Evolutionary conservation across 2,797 vertebrate genomes (phyloP), one percentile per base, ranked within the genome.

Genomic region (Caiman crocodilus): DNA sequence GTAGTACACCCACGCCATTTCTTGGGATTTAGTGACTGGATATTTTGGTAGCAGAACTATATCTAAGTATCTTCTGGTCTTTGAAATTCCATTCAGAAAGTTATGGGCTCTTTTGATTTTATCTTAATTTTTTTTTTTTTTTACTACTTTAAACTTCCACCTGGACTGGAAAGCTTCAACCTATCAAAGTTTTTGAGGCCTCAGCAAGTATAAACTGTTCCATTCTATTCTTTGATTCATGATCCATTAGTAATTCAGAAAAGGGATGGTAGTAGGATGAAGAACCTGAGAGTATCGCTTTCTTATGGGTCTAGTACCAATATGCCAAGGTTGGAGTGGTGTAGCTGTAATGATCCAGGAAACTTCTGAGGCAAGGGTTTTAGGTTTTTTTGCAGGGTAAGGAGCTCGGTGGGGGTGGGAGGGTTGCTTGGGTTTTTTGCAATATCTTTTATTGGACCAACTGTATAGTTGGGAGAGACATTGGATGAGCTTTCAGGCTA

Each of bases 1-100:
- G 57, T 75, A 67, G 30, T 11, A 13, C n/a, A 4, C 87, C 42
- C 14, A 16, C n/a, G 32, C 58, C 75, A 69, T 76, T 64, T 17
- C 3, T 1, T 4, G 21, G 30, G 55, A 14, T 76, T 89, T 3
- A 14, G 55, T 50, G 42, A 50, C 11, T 50, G 42, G 42, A 50
- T 65, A 2, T 0, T 82, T 90, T 80, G 10, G 67, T 1, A 0
- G 0, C 1, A 2, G 32, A 71, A 23, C 77, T n/a, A 13, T 1
- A 32, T 14, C 14, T 60, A 4, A 18, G 0, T 11, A 14, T 79
- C 23, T 67, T 23, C 57, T 77, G n/a, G 0, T n/a, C 0, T 0
- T 57, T 55, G 0, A 6, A 15, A 64, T 82, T 94, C 80, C 81
- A 84, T 56, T 58, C 42, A 50, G 79, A 86, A 14, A 3, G 26